Base-by-base conservation (phyloP, 2,113 vertebrate genomes). In the Anguilla rostrata region DNA sequence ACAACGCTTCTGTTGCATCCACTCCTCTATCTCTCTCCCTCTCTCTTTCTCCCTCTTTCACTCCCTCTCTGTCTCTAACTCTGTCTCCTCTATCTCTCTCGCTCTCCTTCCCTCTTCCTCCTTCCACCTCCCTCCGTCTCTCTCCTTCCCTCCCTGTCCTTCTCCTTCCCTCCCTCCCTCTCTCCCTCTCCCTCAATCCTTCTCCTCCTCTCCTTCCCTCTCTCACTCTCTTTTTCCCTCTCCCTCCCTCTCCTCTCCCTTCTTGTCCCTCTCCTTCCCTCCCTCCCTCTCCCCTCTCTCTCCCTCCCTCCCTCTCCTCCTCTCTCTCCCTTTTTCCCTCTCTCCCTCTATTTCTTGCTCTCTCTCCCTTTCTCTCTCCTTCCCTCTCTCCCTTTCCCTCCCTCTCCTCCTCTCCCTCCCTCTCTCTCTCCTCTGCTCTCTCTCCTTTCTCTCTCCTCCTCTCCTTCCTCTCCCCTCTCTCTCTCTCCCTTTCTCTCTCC, bases 41-140 rank as follows among this genome's bases (percentile, higher is more conserved):
- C 1, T 1, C 34, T 34, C 34, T 1, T 1, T 34, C 34, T 34
- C 34, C 34, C 1, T 1, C 34, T 34, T 1, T 34, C 34, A 0
- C 34, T 34, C 34, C 34, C 34, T 34, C 1, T 34, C 1, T 34
- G n/a, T n/a, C n/a, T n/a, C n/a, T n/a, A n/a, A n/a, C 34, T 1
- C 34, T 34, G 0, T 34, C 34, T 34, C 57, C 71, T 53, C 8
- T 56, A 43, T 39, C 2, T 6, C 29, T 43, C 2, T 39, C 12
- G 85, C 86, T 34, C 78, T 84, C 78, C 39, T 75, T 40, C 39
- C 53, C 34, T 34, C 34, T 34, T n/a, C n/a, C n/a, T n/a, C n/a
- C n/a, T n/a, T n/a, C n/a, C n/a, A n/a, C n/a, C n/a, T n/a, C n/a
- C n/a, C n/a, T n/a, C n/a, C n/a, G n/a, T 34, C 34, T 34, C 34